A percentile compares a stretch with the other conserved stretches of the same genome.
These are phyloP conservation scores for Aphelenchoides avenae DNA, from an alignment of 1,140 invertebrate genomes.

Conservation along the genomic window DNA sequence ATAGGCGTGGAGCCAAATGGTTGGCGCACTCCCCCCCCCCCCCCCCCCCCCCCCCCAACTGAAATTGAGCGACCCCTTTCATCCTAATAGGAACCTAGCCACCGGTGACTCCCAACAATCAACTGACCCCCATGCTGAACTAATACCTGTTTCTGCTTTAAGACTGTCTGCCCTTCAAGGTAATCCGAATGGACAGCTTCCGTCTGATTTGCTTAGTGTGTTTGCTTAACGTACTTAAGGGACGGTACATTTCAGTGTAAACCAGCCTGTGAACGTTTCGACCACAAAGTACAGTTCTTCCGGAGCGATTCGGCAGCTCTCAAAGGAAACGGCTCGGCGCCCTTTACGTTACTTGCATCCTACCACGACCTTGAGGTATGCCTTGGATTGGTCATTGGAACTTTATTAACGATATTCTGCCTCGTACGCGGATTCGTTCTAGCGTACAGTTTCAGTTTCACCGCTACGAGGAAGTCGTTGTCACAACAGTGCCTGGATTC, in stretches of 20 bases:
- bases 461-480: slow-evolving; percentile 18
- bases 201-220: neutral
- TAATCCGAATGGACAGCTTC: neutral
- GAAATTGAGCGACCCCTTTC: too few species aligned
- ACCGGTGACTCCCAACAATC: neutral
- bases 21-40: too few species aligned
- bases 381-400: neutral
- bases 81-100: slow-evolving; percentile 10
- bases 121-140: slow-evolving; percentile 1
- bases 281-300: slow-evolving; percentile 17
- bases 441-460: slow-evolving; percentile 12
- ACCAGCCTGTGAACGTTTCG: slow-evolving; percentile 17
- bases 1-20: too few species aligned
- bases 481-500: slow-evolving; percentile 24
- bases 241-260: slow-evolving; percentile 15
- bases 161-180: neutral
- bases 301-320: slow-evolving; percentile 12
- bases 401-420: neutral
- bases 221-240: neutral
- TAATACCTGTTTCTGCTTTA: neutral
- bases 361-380: slow-evolving; percentile 25
- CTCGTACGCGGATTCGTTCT: neutral
- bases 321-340: slow-evolving; percentile 2
- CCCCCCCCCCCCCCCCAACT: too few species aligned
- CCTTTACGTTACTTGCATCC: slow-evolving; percentile 22